phyloP scores from a whole-genome alignment of 2,888 invertebrate species.

The Meteorus colon region DNA sequence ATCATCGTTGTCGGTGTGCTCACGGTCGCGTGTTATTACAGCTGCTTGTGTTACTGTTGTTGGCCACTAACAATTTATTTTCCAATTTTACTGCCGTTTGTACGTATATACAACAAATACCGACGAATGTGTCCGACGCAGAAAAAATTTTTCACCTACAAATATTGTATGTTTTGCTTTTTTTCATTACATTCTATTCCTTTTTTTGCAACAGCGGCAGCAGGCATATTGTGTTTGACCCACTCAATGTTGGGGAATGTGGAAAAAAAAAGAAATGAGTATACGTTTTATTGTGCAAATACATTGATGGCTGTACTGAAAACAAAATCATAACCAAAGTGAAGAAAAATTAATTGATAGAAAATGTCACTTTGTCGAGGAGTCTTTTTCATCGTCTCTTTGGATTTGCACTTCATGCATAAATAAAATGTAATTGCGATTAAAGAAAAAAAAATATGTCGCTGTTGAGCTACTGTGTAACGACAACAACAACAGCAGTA shows the following conservation, averaged over 20 bases:
- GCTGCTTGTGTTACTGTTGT: not conserved
- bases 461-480: not conserved
- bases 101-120: not conserved
- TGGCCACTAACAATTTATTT: constrained; percentile 23
- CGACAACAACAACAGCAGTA: not conserved
- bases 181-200: no score
- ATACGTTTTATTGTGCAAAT: no score
- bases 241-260: no score
- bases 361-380: not conserved
- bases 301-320: not conserved
- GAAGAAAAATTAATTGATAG: not conserved
- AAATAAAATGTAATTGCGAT: constrained; percentile 13
- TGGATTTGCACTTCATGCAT: not conserved
- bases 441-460: not conserved
- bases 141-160: not conserved
- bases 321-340: not conserved
- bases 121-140: no score
- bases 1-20: not conserved
- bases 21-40: not conserved
- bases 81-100: not conserved
- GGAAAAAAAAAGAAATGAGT: no score
- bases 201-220: no score
- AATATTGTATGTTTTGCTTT: not conserved
- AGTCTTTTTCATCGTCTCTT: not conserved
- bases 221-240: no score